A percentile compares a stretch with the other conserved stretches of the same genome.
These are phyloP conservation scores for Guaruba guarouba DNA, from an alignment of 2,113 vertebrate species.

Conservation along the genomic window DNA sequence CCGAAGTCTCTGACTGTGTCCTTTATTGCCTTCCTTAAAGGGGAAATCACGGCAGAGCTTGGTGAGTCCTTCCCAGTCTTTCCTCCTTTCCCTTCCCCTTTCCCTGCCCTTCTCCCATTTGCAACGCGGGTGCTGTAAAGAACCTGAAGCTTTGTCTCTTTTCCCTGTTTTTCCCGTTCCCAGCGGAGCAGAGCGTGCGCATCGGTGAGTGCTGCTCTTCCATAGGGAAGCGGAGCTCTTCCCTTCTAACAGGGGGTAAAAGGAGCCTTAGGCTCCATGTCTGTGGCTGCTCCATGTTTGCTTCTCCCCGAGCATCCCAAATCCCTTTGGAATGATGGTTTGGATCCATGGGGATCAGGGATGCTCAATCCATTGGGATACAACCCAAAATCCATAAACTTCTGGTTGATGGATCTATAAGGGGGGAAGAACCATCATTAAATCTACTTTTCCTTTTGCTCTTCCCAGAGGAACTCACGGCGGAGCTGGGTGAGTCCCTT, in stretches of 20 bases:
- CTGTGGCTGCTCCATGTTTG: background rate
- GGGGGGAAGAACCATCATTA: background rate
- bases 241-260: background rate
- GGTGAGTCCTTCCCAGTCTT: background rate
- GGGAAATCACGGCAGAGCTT: background rate
- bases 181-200: background rate
- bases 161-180: background rate
- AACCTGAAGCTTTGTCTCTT: background rate
- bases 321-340: background rate
- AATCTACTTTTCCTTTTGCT: background rate
- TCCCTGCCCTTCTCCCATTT: background rate
- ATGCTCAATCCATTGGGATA: background rate
- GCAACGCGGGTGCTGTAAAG: background rate
- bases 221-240: fast-evolving
- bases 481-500: background rate
- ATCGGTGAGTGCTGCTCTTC: background rate
- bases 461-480: background rate
- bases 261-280: too few species aligned
- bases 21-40: background rate
- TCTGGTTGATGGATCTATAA: background rate
- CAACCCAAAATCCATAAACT: background rate
- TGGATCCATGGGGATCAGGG: background rate
- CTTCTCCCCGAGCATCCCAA: background rate
- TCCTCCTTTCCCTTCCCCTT: background rate
- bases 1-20: background rate